These are phyloP conservation scores for Bhutanitis thaidina DNA, from an alignment of 2,888 invertebrate species.

Conservation along the genomic window DNA sequence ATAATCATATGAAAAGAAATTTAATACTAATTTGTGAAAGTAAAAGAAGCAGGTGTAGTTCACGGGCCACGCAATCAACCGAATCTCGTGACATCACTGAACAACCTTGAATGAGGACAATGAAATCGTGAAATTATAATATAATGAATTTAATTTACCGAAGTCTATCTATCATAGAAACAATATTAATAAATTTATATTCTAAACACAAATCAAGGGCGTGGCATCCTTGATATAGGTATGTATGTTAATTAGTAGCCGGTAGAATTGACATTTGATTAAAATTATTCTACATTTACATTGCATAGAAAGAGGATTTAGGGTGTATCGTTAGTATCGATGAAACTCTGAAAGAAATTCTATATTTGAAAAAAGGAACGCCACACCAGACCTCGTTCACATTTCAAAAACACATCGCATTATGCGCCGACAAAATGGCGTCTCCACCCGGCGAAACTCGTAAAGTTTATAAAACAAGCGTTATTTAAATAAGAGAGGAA, in stretches of 20 bases:
- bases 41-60: too few species aligned
- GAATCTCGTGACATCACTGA: conserved; percentile 46
- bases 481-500: conserved; percentile 4
- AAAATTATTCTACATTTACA: neutral
- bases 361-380: conserved; percentile 27
- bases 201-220: conserved; percentile 5
- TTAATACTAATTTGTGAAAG: too few species aligned
- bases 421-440: conserved; percentile 64
- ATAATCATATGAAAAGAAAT: too few species aligned
- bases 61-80: too few species aligned
- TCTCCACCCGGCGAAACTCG: conserved; percentile 43
- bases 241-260: too few species aligned
- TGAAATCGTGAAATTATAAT: too few species aligned
- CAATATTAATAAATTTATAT: neutral
- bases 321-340: too few species aligned
- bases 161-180: too few species aligned
- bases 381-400: conserved; percentile 27
- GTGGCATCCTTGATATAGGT: conserved; percentile 16
- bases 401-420: conserved; percentile 30
- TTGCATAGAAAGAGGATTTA: neutral
- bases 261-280: neutral
- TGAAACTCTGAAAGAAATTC: conserved; percentile 2
- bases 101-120: conserved; percentile 39
- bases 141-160: too few species aligned
- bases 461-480: conserved; percentile 22